Evolutionary conservation across 2,797 vertebrate species (phyloP), one percentile per base, ranked within the genome.

Genomic region (Denticeps clupeoides): DNA sequence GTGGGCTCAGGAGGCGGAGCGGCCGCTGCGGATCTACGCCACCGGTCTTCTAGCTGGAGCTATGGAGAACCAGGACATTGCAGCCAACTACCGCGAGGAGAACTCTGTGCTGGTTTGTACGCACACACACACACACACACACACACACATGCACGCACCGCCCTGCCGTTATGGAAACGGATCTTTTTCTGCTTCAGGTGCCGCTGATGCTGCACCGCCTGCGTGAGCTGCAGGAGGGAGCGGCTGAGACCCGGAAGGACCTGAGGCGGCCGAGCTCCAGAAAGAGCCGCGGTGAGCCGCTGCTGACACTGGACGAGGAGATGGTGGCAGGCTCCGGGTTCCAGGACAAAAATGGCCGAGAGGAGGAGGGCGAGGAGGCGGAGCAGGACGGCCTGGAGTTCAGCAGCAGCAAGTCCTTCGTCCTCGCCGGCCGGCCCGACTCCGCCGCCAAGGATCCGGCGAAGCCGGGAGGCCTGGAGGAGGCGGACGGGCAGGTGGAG

Each of bases 41-140:
- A 98, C 91, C 0, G 95, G 95, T 31, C 76, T 99, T 27, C 72
- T 99, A 54, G 95, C 92, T 9, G 94, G 93, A 31, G 95, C 94
- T 60, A 98, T 98, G 94, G 94, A 99, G 78, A 99, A 96, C 75
- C 95, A 99, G 76, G 95, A 99, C 70, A 99, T 98, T 44, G 95
- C 95, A 67, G 94, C 94, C 47, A 99, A 97, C 81, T 99, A 98
- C 67, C 85, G 95, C 54, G 95, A 99, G 49, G 95, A 99, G 74
- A 99, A 99, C 76, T 97, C 92, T 1, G 85, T 93, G 41, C 35
- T 99, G 87, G 95, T 99, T n/a, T n/a, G n/a, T n/a, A n/a, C n/a
- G n/a, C n/a, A n/a, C n/a, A n/a, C n/a, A n/a, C n/a, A n/a, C n/a
- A n/a, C n/a, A n/a, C n/a, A n/a, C n/a, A n/a, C n/a, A n/a, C n/a